Evolutionary conservation across 1,140 invertebrate species (phyloP), one percentile per base, ranked within the genome.

Genomic region (Heliconius hewitsoni): DNA sequence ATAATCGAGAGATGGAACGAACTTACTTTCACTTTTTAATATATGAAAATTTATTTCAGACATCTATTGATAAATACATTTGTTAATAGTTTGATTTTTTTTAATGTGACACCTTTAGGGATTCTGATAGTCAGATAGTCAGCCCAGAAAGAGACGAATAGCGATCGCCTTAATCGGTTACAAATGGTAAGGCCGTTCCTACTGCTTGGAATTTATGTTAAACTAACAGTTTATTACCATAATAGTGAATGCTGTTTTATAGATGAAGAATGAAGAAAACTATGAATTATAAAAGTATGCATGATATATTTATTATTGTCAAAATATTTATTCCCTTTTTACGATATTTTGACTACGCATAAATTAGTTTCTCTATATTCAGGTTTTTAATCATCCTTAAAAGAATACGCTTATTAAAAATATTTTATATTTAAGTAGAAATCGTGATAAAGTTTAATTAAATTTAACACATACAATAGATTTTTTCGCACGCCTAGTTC

Each of bases 231-330:
- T 71, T 81, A 81, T 81, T 81, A 81, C 76, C 76, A 81, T 81
- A 81, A 81, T 78, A 81, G 80, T 81, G 80, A 81, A 81, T 30
- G 80, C 76, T 81, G 60, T 79, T 81, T 81, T 73, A 34, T 77
- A 16, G 16, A 72, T 74, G 55, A 71, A 74, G 74, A 60, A 79
- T 50, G 39, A 30, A 79, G 16, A 71, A 74, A 60, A 77, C 30
- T 27, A 50, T 19, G 3, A 66, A 30, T 30, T 30, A 16, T 4
- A 66, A 66, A 66, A 5, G 11, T 66, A 27, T 27, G 16, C 3
- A 16, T 30, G 27, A 30, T 16, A 66, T 30, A 30, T 66, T 30
- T 19, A 19, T 52, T 19, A 52, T 46, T 46, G 11, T 46, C 42
- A 52, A 52, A 52, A 19, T 52, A 19, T 18, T 52, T 52, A 52